phyloP scores from a whole-genome alignment of 2,797 vertebrate genomes.

The Cheracebus regulus region DNA sequence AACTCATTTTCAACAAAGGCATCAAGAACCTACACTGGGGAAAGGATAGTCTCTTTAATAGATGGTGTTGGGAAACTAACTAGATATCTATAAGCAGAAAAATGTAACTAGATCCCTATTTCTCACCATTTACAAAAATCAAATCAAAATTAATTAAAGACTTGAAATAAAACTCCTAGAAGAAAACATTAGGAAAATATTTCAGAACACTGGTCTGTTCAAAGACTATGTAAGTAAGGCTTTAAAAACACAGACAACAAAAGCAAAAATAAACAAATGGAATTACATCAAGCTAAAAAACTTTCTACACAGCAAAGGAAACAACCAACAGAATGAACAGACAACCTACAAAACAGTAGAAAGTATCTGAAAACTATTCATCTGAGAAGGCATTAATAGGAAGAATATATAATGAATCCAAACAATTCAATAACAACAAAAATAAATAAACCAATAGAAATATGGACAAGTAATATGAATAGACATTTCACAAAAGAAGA shows the following conservation, averaged over 20 bases:
- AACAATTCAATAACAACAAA: background rate
- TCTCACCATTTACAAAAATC: background rate
- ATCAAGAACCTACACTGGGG: background rate
- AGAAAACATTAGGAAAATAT: background rate
- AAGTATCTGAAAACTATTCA: background rate
- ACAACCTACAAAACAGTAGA: background rate
- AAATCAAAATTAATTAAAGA: background rate
- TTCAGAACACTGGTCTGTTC: background rate
- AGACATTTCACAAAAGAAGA: too few species aligned
- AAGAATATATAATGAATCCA: background rate
- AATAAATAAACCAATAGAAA: background rate
- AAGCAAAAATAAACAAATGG: background rate
- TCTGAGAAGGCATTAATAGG: background rate
- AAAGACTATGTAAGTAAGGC: too few species aligned
- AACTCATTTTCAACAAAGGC: background rate
- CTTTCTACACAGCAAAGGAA: background rate
- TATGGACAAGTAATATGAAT: too few species aligned
- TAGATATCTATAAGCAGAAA: background rate
- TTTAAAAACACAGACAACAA: background rate
- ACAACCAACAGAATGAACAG: background rate
- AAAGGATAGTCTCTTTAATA: background rate
- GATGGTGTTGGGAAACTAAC: background rate
- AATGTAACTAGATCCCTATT: too few species aligned
- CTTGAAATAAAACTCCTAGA: background rate
- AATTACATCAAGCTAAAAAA: background rate